Percentiles rank a stretch among this genome's conserved stretches.
Evolutionary conservation across 2,888 invertebrate genomes (phyloP).

Genomic region (Sminthurides aquaticus): DNA sequence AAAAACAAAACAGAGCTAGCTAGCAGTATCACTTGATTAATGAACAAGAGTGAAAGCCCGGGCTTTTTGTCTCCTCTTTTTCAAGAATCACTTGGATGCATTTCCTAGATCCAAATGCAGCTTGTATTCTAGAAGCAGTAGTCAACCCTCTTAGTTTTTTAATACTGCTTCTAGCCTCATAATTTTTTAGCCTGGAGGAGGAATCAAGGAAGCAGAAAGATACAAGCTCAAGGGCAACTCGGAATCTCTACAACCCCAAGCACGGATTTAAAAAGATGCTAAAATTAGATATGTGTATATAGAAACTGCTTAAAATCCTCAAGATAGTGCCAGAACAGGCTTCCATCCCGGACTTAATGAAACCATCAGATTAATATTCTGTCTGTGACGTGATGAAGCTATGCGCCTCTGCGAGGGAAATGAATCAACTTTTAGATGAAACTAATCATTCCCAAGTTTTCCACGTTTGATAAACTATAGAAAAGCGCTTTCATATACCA

Average conservation of each 20-base stretch:
- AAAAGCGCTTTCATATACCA: too few species aligned
- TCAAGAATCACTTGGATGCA: neutral
- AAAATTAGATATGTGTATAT: neutral
- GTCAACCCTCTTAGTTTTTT: too few species aligned
- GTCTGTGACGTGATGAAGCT: neutral
- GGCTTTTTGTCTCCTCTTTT: too few species aligned
- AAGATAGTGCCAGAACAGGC: neutral
- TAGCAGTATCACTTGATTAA: neutral
- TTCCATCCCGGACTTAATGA: neutral
- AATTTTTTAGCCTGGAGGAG: neutral
- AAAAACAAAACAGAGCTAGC: neutral
- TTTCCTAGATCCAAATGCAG: too few species aligned
- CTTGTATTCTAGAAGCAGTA: too few species aligned
- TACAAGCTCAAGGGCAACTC: too few species aligned
- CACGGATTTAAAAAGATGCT: neutral
- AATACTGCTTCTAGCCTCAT: neutral
- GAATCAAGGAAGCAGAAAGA: too few species aligned
- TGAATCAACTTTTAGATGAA: slow-evolving; percentile 4
- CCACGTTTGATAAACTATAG: too few species aligned
- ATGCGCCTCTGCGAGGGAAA: neutral
- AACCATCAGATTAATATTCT: neutral
- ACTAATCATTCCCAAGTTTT: too few species aligned
- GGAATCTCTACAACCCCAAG: neutral
- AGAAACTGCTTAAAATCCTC: neutral
- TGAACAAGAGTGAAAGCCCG: neutral